These are phyloP conservation scores for Scelioninae gen. 2 DNA, from an alignment of 2,888 invertebrate species.

Conservation along the genomic window DNA sequence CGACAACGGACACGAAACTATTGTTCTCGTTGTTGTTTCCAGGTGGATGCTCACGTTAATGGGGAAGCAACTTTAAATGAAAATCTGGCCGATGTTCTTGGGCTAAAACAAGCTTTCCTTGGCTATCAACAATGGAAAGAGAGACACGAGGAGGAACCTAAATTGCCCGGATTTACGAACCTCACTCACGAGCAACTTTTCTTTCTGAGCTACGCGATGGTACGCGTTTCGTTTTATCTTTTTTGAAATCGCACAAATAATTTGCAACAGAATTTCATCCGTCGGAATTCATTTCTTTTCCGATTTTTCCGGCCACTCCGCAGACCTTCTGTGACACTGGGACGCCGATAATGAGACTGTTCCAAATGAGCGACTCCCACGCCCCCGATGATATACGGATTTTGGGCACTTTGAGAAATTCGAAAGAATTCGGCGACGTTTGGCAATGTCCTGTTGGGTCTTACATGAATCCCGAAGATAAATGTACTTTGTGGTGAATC, in stretches of 20 bases:
- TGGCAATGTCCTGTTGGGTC: conserved; percentile 77
- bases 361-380: conserved; percentile 84
- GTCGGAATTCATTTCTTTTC: too few species aligned
- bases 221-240: conserved; percentile 47
- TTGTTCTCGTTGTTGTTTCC: conserved; percentile 11
- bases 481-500: conserved; percentile 75
- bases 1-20: conserved; percentile 77
- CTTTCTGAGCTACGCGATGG: conserved; percentile 77
- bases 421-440: conserved; percentile 82
- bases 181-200: conserved; percentile 85
- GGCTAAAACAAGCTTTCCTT: conserved; percentile 83
- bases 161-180: conserved; percentile 85
- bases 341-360: conserved; percentile 79
- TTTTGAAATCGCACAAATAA: too few species aligned
- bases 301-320: too few species aligned
- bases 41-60: conserved; percentile 79
- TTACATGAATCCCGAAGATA: conserved; percentile 78
- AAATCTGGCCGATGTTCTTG: conserved; percentile 90
- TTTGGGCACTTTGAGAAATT: conserved; percentile 83
- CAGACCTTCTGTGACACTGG: conserved; percentile 91
- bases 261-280: too few species aligned
- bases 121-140: conserved; percentile 81
- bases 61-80: conserved; percentile 86
- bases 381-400: conserved; percentile 84
- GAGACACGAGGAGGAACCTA: conserved; percentile 79